Conservation (phyloP, 1,140 invertebrate species). For the Bombus confusus region DNA sequence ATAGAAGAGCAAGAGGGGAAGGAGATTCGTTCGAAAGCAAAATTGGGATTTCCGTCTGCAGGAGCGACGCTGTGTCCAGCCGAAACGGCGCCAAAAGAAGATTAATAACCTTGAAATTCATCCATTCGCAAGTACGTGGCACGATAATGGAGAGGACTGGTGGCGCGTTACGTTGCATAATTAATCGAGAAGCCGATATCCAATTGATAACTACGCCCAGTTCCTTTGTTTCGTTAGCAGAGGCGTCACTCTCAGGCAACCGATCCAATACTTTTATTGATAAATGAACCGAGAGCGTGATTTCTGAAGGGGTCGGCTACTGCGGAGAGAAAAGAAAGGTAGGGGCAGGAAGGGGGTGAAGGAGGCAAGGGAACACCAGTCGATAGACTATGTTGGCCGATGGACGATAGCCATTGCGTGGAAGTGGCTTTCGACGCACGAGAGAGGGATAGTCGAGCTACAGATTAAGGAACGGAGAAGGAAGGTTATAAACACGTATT, state of each 20-base stretch:
- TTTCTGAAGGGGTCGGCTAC: constrained; percentile 23
- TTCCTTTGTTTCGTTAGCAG: constrained; percentile 40
- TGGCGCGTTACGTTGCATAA: constrained; percentile 43
- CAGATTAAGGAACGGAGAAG: constrained; percentile 9
- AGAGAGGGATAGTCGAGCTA: background rate
- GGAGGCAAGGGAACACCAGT: background rate
- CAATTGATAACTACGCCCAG: constrained; percentile 30
- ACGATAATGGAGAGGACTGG: background rate
- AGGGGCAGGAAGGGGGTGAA: background rate
- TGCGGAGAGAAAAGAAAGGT: too few relatives aligned
- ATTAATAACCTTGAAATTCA: constrained; percentile 52
- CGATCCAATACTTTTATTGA: constrained; percentile 50
- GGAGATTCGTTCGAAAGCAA: constrained; percentile 5
- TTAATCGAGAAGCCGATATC: constrained; percentile 45
- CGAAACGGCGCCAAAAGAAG: background rate
- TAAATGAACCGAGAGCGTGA: constrained; percentile 40
- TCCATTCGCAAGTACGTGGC: background rate
- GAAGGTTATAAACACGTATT: constrained; percentile 45
- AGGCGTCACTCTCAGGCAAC: constrained; percentile 32
- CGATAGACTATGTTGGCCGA: constrained; percentile 15
- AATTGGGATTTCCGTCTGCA: constrained; percentile 1
- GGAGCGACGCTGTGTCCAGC: background rate
- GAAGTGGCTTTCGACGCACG: background rate
- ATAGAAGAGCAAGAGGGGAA: constrained; percentile 3
- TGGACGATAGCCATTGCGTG: constrained; percentile 28